Base-by-base conservation (phyloP, 2,888 invertebrate genomes). In the Acanthopleura granulata region DNA sequence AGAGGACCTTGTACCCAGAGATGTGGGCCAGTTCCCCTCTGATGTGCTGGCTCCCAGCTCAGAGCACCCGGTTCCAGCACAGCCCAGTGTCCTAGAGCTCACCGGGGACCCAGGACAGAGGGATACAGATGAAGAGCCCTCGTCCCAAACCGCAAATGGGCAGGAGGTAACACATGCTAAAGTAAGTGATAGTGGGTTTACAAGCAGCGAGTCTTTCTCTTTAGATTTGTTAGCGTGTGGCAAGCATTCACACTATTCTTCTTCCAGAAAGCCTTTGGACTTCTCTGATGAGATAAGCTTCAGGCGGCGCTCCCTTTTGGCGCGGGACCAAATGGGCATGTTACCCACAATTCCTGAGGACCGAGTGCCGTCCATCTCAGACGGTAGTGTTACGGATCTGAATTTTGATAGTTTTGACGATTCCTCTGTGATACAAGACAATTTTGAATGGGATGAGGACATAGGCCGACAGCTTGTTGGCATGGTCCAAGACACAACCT, bases 361-460 rank as follows among this genome's bases (percentile, higher is more conserved):
- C 50, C 1, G 50, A 22, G 71, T 49, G 40, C 49, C 50, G 18
- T 71, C 71, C 11, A 25, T 66, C 27, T 66, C 40, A 49, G 49
- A 71, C 27, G 71, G 71, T 25, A 71, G 84, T 57, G 79, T 80
- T 14, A 50, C 76, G 71, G 82, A 80, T 72, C 75, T 81, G 9
- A 77, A 77, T 49, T 78, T 78, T 78, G 77, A 75, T 18, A 78
- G 79, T 62, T 80, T 83, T 76, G 87, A 86, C 18, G 86, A 86
- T 40, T 75, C 78, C 40, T 82, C 82, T 74, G 73, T 72, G 62
- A 62, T 71, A 49, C 80, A 79, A 49, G 83, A 84, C 76, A 83
- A 78, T 76, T 87, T 82, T 81, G 85, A 87, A 75, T 87, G 87
- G 87, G 87, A 87, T 79, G 87, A 87, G 76, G 84, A 84, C 72